Evolutionary conservation across 2,113 vertebrate genomes (phyloP).

Genomic region (Rhinoderma darwinii): DNA sequence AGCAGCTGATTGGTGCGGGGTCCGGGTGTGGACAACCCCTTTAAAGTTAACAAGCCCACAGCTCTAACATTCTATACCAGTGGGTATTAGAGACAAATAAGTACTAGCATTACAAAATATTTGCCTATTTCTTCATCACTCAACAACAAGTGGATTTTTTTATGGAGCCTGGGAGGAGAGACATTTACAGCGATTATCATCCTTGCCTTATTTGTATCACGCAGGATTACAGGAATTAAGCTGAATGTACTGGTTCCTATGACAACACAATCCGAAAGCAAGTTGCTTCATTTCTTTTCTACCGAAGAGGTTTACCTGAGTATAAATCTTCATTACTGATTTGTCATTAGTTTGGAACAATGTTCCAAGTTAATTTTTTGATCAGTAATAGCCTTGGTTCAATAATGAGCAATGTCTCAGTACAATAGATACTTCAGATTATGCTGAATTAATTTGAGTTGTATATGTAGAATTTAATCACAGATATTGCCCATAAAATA

Average conservation of each 20-base stretch:
- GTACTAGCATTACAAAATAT: background rate
- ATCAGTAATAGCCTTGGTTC: background rate
- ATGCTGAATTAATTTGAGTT: background rate
- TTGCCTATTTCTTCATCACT: background rate
- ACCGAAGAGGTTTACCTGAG: background rate
- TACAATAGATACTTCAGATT: background rate
- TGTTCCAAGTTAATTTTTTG: background rate
- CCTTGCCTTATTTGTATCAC: constrained; percentile 17
- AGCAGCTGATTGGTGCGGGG: too few relatives aligned
- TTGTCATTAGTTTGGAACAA: background rate
- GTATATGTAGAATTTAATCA: background rate
- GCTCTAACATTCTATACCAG: background rate
- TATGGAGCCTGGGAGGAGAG: background rate
- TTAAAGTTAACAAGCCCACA: background rate
- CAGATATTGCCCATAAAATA: background rate
- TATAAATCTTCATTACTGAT: background rate
- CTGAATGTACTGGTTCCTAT: constrained; percentile 35
- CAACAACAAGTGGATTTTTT: background rate
- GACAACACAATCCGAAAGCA: constrained; percentile 39
- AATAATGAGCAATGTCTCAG: background rate
- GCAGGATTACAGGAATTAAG: background rate
- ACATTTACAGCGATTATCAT: constrained; percentile 17
- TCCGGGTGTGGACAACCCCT: too few relatives aligned
- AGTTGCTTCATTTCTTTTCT: background rate
- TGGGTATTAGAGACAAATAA: background rate